These are phyloP conservation scores for Drosophila hamatofila DNA, from an alignment of 2,888 invertebrate genomes.

Conservation along the genomic window DNA sequence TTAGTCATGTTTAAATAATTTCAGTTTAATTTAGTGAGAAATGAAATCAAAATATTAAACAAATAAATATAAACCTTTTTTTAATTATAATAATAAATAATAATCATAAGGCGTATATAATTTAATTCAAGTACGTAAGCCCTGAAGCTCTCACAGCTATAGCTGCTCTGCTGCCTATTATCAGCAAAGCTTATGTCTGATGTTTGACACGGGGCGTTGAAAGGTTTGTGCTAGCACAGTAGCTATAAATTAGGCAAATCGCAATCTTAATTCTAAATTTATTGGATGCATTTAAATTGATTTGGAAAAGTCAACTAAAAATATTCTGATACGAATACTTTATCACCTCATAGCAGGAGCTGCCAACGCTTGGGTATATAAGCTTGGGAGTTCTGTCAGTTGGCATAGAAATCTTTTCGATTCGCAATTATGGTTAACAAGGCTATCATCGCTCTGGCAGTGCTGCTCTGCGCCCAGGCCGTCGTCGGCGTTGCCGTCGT, in stretches of 20 bases:
- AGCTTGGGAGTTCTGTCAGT: neutral
- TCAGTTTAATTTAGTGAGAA: too few species aligned
- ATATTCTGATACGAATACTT: constrained; percentile 24
- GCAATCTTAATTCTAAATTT: constrained; percentile 27
- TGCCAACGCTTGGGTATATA: constrained; percentile 24
- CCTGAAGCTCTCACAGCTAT: neutral
- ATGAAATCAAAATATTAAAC: too few species aligned
- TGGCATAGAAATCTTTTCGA: constrained; percentile 6
- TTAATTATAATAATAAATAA: neutral
- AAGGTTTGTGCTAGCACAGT: neutral
- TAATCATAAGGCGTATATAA: neutral
- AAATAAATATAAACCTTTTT: neutral
- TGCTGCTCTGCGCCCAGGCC: constrained; percentile 54
- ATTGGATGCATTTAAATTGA: neutral
- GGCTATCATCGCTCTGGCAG: constrained; percentile 50
- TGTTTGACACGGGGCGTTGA: neutral
- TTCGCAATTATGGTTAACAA: constrained; percentile 56
- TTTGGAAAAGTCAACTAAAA: neutral
- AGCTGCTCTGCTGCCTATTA: neutral
- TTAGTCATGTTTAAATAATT: too few species aligned
- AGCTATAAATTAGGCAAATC: constrained; percentile 25
- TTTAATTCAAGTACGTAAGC: neutral
- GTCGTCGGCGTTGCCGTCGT: constrained; percentile 57
- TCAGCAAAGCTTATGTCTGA: neutral
- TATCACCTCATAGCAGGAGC: neutral